Evolutionary conservation across 2,113 vertebrate species (phyloP), one percentile per base, ranked within the genome.

Genomic region (Argyrosomus japonicus): DNA sequence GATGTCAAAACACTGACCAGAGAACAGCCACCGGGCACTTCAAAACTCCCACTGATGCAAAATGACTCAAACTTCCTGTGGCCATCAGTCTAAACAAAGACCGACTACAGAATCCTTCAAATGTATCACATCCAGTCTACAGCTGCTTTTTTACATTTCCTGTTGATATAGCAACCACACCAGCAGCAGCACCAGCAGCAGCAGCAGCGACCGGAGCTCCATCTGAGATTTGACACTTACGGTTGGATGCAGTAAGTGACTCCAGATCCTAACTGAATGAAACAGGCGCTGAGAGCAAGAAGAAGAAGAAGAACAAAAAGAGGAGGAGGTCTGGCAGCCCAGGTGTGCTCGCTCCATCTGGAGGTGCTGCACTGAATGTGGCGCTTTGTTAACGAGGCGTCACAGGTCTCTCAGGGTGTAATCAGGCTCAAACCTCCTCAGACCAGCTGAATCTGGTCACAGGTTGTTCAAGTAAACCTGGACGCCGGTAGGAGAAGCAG

Each of bases 201-300:
- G 61, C 43, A 69, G 43, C 47, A 45, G 21, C 27, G n/a, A 17
- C 32, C 12, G 15, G 48, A 36, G 47, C 63, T 56, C 36, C 58
- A 0, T 25, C 63, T 79, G 64, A 13, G 40, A 50, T 5, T 18
- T 8, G 8, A 32, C 82, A 65, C 92, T 91, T 78, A 91, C 88
- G 47, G 57, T 72, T 32, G 85, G 91, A 88, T 47, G 83, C 82
- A 43, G 79, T 2, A 29, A 81, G 70, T 43, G 90, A 85, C 78
- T 93, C 91, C 92, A 70, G 91, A 86, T 92, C 92, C 88, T 85
- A 51, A 70, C 13, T 73, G 89, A 88, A 71, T 17, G 70, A 17
- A 88, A 47, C 72, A 14, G 40, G 27, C 2, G 1, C 36, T 5
- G 51, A 14, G 50, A 84, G 68, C 29, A 48, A 67, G 79, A 67